phyloP scores from a whole-genome alignment of 2,797 vertebrate species.

The Neosalanx taihuensis region DNA sequence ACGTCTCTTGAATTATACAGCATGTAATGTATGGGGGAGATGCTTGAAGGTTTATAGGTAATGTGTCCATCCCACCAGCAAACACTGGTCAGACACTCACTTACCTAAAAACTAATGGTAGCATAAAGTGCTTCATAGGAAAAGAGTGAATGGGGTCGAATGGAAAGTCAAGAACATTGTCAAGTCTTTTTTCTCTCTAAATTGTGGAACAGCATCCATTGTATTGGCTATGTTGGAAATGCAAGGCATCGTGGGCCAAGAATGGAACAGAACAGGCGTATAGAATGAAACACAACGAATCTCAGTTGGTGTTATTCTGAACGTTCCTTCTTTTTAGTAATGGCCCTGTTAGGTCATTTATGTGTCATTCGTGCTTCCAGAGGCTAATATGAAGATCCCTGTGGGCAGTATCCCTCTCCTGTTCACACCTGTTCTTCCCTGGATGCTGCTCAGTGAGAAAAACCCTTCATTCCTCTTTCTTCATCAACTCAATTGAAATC shows the following conservation, averaged over 20 bases:
- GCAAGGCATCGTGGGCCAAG: no score
- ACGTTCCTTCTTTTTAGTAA: background rate
- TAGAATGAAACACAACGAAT: background rate
- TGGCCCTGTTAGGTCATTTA: background rate
- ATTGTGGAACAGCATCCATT: no score
- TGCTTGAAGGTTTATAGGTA: background rate
- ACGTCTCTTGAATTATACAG: conserved; percentile 67
- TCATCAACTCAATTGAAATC: background rate
- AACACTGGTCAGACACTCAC: conserved; percentile 40
- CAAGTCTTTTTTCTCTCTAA: no score
- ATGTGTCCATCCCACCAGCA: background rate
- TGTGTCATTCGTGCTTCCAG: background rate
- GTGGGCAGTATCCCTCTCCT: background rate
- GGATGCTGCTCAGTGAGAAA: conserved; percentile 51
- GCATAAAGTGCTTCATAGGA: no score
- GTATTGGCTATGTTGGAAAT: no score
- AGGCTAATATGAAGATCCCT: background rate
- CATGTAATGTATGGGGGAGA: conserved; percentile 64
- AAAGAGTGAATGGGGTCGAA: no score
- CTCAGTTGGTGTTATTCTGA: background rate
- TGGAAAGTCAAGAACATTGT: no score
- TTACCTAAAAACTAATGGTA: conserved; percentile 27
- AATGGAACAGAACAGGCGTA: conserved; percentile 19
- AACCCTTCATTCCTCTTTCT: background rate
- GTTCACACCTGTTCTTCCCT: background rate